Evolutionary conservation across 2,888 invertebrate species (phyloP).

Genomic region (Stegophylla sp.): DNA sequence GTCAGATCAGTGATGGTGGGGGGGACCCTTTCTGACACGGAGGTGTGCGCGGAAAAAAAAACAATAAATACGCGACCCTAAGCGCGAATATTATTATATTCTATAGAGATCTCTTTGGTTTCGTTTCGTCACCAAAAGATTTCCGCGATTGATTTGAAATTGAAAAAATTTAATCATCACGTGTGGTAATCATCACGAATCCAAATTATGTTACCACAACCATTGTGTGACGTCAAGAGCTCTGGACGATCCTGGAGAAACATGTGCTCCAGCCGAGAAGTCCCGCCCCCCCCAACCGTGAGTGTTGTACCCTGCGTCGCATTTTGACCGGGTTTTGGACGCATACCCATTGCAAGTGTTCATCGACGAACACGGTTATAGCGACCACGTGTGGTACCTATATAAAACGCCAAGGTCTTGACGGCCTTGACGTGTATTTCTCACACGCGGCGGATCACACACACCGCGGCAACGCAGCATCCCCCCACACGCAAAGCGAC

Average conservation of each 20-base stretch:
- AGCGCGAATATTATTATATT: not conserved
- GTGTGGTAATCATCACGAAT: no score
- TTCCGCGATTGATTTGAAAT: not conserved
- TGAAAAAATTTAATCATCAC: not conserved
- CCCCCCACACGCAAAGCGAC: slow-evolving; percentile 21
- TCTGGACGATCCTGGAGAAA: no score
- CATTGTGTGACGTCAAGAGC: no score
- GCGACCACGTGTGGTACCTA: not conserved
- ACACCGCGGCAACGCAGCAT: slow-evolving; percentile 39
- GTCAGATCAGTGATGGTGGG: not conserved
- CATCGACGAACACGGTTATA: not conserved
- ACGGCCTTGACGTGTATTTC: slow-evolving; percentile 27
- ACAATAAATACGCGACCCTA: slow-evolving; percentile 23
- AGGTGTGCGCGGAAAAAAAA: not conserved
- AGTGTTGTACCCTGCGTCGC: not conserved
- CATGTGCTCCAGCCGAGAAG: not conserved
- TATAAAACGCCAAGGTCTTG: not conserved
- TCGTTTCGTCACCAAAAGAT: not conserved
- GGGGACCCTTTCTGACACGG: not conserved
- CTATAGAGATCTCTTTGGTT: not conserved
- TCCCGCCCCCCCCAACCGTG: not conserved
- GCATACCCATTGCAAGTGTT: not conserved
- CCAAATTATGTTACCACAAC: no score
- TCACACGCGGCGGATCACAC: not conserved
- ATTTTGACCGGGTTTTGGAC: not conserved